Evolutionary conservation across 1,140 invertebrate species (phyloP).

Genomic region (Protaetia brevitarsis): DNA sequence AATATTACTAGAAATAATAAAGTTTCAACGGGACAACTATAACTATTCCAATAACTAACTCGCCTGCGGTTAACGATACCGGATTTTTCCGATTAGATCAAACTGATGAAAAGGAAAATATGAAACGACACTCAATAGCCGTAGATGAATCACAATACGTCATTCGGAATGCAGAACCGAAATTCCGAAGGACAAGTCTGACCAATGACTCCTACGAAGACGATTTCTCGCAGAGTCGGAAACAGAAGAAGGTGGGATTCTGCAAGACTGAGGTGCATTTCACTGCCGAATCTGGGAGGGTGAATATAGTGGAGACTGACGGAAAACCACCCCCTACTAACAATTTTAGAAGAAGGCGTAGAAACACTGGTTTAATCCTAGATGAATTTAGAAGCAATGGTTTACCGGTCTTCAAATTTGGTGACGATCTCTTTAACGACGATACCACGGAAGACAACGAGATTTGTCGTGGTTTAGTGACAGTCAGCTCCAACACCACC

Average conservation of each 20-base stretch:
- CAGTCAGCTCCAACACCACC: constrained; percentile 39
- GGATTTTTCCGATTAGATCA: no score
- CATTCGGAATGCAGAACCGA: constrained; percentile 39
- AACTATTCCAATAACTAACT: constrained; percentile 44
- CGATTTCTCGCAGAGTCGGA: constrained; percentile 47
- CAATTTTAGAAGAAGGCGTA: constrained; percentile 66
- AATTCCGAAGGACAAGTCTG: constrained; percentile 46
- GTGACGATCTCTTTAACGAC: constrained; percentile 49
- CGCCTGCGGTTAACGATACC: no score
- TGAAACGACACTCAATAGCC: constrained; percentile 58
- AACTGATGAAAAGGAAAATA: constrained; percentile 40
- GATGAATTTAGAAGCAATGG: constrained; percentile 41
- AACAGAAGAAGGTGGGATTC: constrained; percentile 75
- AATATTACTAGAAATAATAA: neutral
- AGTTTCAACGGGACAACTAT: constrained; percentile 36
- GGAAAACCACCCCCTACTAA: constrained; percentile 79
- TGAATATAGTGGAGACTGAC: constrained; percentile 83
- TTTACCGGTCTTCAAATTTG: constrained; percentile 53
- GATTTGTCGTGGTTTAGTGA: constrained; percentile 36
- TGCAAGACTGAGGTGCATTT: constrained; percentile 85
- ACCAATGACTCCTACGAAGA: constrained; percentile 40
- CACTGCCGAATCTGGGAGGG: constrained; percentile 75
- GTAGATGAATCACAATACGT: constrained; percentile 57
- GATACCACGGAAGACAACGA: constrained; percentile 28
- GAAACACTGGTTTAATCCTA: constrained; percentile 40